Percentiles rank a stretch among this genome's conserved stretches.
These are phyloP conservation scores for Pollachius pollachius DNA, from an alignment of 2,113 vertebrate genomes.

Conservation along the genomic window DNA sequence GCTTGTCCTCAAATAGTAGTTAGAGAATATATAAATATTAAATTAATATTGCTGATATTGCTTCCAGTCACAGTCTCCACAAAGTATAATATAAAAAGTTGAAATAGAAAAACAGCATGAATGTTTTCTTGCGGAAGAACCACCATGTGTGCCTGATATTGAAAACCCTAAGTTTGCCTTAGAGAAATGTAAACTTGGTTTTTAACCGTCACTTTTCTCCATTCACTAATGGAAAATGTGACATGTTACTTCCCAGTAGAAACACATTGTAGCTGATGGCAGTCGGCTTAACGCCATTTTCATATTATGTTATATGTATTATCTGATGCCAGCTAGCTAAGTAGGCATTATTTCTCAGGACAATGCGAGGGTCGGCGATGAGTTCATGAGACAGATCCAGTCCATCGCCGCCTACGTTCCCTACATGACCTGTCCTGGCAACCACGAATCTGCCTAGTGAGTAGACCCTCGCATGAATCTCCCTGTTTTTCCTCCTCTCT, in stretches of 20 bases:
- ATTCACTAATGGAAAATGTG: conserved; percentile 8
- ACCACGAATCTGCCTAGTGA: conserved; percentile 83
- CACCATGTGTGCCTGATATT: no score
- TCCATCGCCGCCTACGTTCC: conserved; percentile 83
- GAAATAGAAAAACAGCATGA: conserved; percentile 56
- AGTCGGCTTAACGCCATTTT: not conserved
- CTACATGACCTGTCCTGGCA: conserved; percentile 88
- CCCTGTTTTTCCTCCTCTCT: not conserved
- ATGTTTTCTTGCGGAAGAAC: no score
- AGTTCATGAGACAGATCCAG: conserved; percentile 85
- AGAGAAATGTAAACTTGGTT: conserved; percentile 6
- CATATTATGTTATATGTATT: not conserved
- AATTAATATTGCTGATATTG: no score
- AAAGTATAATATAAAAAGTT: conserved; percentile 28
- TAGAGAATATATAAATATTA: no score
- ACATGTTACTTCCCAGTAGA: not conserved
- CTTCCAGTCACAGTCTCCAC: no score
- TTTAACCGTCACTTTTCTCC: conserved; percentile 10
- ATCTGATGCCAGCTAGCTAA: not conserved
- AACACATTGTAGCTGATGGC: conserved; percentile 11
- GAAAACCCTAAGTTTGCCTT: conserved; percentile 16
- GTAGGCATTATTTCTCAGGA: conserved; percentile 62
- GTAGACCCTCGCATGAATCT: conserved; percentile 35
- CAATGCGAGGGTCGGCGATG: conserved; percentile 80
- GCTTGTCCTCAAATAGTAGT: no score